Evolutionary conservation across 2,797 vertebrate species (phyloP), one percentile per base, ranked within the genome.

Genomic region (Myripristis jacobus): DNA sequence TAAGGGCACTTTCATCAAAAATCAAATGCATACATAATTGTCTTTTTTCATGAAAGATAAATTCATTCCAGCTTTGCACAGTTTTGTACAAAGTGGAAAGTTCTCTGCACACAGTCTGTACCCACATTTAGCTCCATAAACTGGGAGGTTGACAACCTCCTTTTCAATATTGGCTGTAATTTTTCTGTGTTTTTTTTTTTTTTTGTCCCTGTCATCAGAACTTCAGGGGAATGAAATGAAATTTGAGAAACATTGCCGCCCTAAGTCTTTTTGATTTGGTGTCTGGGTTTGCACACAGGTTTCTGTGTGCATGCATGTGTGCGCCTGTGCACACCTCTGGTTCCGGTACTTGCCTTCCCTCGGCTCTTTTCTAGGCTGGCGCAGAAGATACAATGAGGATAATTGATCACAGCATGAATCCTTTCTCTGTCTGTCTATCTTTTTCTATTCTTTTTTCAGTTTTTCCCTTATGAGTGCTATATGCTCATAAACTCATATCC

Each of bases 331-430:
- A 19, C 63, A 74, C 46, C 50, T 72, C 38, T 13, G 1, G 38
- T 54, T 72, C 13, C 53, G 16, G n/a, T 19, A 55, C 38, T 77
- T 58, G 61, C 75, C 31, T 76, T 60, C 66, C 57, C 70, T 70
- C 36, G 25, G 68, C 44, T 6, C 34, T 81, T 86, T 77, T 73
- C 63, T 25, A 31, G 41, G 47, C 55, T 74, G 63, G 65, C 74
- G 68, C 31, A 63, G 60, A 22, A 27, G 66, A 77, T 61, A 85
- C 83, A 87, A 65, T 81, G 68, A 73, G 68, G 50, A 81, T 84
- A 87, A 93, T 92, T 89, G 90, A 90, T 88, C 80, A 86, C 70
- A 83, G 66, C 82, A 73, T 65, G 19, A 64, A 74, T 81, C 31
- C 70, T 67, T 70, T 55, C 55, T 71, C 75, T 73, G 47, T 22